Conservation (phyloP, 2,797 vertebrate species). For the Myiotriccus ornatus region DNA sequence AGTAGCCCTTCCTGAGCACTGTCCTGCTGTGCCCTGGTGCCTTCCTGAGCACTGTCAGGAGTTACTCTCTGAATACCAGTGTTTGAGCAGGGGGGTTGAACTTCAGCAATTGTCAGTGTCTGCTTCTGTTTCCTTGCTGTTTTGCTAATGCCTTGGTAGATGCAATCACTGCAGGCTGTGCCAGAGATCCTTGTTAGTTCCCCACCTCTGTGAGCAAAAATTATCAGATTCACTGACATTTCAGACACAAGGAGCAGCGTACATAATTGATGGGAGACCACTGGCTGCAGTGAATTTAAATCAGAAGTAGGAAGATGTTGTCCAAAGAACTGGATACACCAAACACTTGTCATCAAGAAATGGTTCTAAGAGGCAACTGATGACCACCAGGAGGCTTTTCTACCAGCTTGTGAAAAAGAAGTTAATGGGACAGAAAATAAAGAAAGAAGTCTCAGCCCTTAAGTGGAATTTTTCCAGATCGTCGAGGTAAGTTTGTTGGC, state of each 20-base stretch:
- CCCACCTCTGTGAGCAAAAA: constrained; percentile 33
- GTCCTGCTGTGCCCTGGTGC: neutral
- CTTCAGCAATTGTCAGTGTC: neutral
- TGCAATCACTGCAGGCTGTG: constrained; percentile 23
- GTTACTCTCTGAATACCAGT: neutral
- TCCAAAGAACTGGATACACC: neutral
- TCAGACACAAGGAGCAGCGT: constrained; percentile 14
- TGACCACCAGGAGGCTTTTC: neutral
- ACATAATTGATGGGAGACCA: constrained; percentile 48
- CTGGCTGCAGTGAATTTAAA: constrained; percentile 37
- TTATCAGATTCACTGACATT: constrained; percentile 42
- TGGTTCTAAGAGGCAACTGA: neutral
- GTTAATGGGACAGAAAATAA: neutral
- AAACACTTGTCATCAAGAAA: neutral
- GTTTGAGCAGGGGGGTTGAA: neutral
- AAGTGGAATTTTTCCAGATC: neutral
- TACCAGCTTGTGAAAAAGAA: neutral
- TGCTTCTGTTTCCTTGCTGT: constrained; percentile 8
- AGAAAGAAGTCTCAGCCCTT: neutral
- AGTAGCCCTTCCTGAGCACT: neutral
- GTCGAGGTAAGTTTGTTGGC: neutral
- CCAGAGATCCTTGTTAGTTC: constrained; percentile 29
- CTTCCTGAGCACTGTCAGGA: neutral
- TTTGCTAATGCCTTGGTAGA: constrained; percentile 27
- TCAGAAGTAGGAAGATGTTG: neutral